A percentile compares a stretch with the other conserved stretches of the same genome.
These are phyloP conservation scores for Troides helena DNA, from an alignment of 2,888 invertebrate species.

Conservation along the genomic window DNA sequence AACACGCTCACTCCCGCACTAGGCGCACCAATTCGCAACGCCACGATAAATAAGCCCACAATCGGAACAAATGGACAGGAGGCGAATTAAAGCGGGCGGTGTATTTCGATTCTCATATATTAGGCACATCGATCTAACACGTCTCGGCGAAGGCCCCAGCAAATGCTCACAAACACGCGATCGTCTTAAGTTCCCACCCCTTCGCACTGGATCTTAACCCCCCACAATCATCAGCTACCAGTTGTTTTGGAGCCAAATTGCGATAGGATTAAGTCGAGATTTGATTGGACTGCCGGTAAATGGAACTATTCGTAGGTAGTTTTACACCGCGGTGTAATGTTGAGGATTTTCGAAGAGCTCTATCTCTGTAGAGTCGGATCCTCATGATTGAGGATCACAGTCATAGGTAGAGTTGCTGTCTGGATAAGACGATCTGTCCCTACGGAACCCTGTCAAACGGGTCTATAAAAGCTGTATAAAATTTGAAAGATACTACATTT, in stretches of 20 bases:
- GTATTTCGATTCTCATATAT: constrained; percentile 74
- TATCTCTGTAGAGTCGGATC: too few species aligned
- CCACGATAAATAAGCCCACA: constrained; percentile 72
- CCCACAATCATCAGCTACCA: background rate
- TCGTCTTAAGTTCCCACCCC: constrained; percentile 57
- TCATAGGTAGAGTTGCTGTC: too few species aligned
- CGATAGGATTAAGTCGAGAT: constrained; percentile 26
- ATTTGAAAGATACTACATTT: too few species aligned
- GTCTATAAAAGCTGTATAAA: too few species aligned
- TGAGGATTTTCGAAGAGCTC: background rate
- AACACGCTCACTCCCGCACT: constrained; percentile 37
- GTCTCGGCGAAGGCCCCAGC: constrained; percentile 68
- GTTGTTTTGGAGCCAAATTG: constrained; percentile 19
- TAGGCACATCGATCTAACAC: constrained; percentile 75
- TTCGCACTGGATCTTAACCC: constrained; percentile 6
- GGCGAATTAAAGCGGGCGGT: constrained; percentile 71
- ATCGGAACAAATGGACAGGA: constrained; percentile 79
- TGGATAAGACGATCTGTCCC: too few species aligned
- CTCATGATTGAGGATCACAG: too few species aligned
- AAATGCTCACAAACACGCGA: constrained; percentile 71
- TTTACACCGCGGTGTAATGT: constrained; percentile 15
- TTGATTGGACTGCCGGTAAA: constrained; percentile 23
- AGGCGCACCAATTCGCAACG: constrained; percentile 54
- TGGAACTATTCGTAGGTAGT: constrained; percentile 1
- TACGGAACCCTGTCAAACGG: too few species aligned